Evolutionary conservation across 2,113 vertebrate species (phyloP).

Genomic region (Eurystomus gularis): DNA sequence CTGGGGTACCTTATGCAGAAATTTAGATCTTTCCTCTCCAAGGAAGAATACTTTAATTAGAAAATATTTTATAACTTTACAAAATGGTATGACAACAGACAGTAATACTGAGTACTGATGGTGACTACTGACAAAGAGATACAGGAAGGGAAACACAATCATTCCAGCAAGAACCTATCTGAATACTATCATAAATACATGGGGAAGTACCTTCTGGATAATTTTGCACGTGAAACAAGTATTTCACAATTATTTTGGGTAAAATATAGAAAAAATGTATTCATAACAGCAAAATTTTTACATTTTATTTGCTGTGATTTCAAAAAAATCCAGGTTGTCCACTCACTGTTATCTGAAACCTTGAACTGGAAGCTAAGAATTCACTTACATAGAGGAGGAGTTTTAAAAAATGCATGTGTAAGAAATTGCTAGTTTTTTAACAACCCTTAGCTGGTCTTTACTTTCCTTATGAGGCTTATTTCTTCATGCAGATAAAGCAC

Average conservation of each 20-base stretch:
- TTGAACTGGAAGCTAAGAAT: background rate
- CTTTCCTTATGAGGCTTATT: background rate
- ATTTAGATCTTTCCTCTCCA: background rate
- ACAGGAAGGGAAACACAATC: background rate
- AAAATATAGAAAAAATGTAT: background rate
- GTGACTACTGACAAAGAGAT: background rate
- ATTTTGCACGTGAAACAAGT: background rate
- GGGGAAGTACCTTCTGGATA: background rate
- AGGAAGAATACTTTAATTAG: background rate
- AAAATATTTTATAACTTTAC: background rate
- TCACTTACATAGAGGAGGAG: background rate
- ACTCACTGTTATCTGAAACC: background rate
- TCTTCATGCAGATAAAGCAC: background rate
- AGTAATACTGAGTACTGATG: background rate
- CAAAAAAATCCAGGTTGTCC: background rate
- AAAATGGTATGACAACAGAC: background rate
- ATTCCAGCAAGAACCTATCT: background rate
- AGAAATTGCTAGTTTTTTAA: background rate
- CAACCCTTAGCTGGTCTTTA: background rate
- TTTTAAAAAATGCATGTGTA: background rate
- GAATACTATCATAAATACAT: background rate
- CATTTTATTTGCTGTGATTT: background rate
- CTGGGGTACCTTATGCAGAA: background rate
- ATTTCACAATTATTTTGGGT: background rate
- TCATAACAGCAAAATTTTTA: background rate